Conservation (phyloP, 1,140 invertebrate species). For the Drosophila orosa region DNA sequence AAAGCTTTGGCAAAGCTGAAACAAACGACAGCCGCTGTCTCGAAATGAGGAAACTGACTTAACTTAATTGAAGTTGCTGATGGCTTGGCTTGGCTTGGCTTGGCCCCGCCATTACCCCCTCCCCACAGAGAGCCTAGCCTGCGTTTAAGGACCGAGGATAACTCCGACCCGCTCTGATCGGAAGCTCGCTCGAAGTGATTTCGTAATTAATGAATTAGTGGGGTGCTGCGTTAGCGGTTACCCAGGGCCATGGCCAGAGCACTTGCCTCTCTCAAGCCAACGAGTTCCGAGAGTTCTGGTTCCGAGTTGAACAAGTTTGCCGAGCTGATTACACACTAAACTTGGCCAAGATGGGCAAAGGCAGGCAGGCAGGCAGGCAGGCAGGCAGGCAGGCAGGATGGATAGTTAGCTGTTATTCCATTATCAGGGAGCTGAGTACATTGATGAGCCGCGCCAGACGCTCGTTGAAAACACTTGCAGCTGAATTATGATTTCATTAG, state of each 20-base stretch:
- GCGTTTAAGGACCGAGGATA: constrained; percentile 57
- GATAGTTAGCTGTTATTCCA: constrained; percentile 21
- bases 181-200: constrained; percentile 77
- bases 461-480: constrained; percentile 38
- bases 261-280: constrained; percentile 8
- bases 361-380: background rate
- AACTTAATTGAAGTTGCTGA: constrained; percentile 81
- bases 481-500: constrained; percentile 55
- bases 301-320: constrained; percentile 33
- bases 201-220: constrained; percentile 78
- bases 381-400: background rate
- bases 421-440: constrained; percentile 21
- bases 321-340: constrained; percentile 48
- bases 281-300: constrained; percentile 3
- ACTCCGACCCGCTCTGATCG: constrained; percentile 47
- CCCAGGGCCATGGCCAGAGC: constrained; percentile 34
- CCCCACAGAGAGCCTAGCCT: background rate
- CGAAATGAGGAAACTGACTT: constrained; percentile 81
- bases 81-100: constrained; percentile 53
- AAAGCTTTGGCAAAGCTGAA: constrained; percentile 74
- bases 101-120: constrained; percentile 12
- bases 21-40: constrained; percentile 76
- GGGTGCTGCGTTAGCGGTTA: constrained; percentile 62
- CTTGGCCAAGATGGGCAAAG: constrained; percentile 16
- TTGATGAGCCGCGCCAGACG: constrained; percentile 22